Percentiles rank a stretch among this genome's conserved stretches.
These are phyloP conservation scores for Saccostrea echinata DNA, from an alignment of 1,140 invertebrate genomes.

Conservation along the genomic window DNA sequence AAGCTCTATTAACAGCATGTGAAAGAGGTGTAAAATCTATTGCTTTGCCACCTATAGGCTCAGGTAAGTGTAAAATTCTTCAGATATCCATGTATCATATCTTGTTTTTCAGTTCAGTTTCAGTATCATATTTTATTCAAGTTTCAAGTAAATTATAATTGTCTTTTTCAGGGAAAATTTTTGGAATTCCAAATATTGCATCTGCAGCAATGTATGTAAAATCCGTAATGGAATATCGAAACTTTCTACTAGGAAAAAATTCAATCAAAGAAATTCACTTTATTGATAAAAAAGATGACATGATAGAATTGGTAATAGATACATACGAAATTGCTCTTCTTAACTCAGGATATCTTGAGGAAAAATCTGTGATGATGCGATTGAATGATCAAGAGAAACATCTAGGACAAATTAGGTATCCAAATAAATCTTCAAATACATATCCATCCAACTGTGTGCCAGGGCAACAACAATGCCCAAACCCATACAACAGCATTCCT, in stretches of 20 bases:
- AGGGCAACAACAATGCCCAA: background rate
- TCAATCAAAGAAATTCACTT: constrained; percentile 59
- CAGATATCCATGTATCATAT: background rate
- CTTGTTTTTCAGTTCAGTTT: background rate
- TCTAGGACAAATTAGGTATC: background rate
- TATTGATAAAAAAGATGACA: constrained; percentile 59
- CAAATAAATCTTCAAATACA: background rate
- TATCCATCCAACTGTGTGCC: background rate
- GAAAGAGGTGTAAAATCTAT: background rate
- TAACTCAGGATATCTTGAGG: background rate
- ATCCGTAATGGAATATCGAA: background rate
- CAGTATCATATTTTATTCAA: background rate
- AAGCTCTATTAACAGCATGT: background rate
- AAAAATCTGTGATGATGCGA: background rate
- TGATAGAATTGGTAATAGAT: constrained; percentile 48
- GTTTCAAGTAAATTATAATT: background rate
- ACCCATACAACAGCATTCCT: background rate
- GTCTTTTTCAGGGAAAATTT: background rate
- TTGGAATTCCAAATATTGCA: background rate
- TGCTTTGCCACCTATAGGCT: background rate
- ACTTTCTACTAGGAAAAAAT: background rate
- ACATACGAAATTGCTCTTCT: background rate
- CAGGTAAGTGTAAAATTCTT: background rate
- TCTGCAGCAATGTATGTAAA: constrained; percentile 16
- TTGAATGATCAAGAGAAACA: background rate